phyloP scores from a whole-genome alignment of 64 coral and sea anemone species.

The Anthopleura sola region DNA sequence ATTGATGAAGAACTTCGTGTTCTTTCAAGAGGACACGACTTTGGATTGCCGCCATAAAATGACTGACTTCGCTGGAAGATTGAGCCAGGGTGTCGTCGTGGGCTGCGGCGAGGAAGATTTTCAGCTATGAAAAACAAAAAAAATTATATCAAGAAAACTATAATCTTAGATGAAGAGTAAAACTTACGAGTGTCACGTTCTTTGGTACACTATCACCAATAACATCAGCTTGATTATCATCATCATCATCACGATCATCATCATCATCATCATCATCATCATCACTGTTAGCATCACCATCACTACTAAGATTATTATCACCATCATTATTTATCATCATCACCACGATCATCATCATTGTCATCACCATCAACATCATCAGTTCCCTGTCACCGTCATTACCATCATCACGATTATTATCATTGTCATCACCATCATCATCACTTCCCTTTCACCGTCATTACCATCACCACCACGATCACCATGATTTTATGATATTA shows the following conservation, averaged over 20 bases:
- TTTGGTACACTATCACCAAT: neutral
- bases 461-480: neutral
- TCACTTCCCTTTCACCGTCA: too few species aligned
- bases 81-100: slow-evolving; percentile 35
- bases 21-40: slow-evolving; percentile 52
- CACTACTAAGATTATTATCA: too few species aligned
- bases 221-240: neutral
- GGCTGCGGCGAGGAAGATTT: slow-evolving; percentile 45
- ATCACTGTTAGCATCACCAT: neutral
- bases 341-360: too few species aligned
- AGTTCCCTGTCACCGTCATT: too few species aligned
- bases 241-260: neutral
- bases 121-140: slow-evolving; percentile 41
- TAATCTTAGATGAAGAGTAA: too few species aligned
- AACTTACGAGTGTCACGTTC: neutral
- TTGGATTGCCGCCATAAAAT: slow-evolving; percentile 69
- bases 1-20: slow-evolving; percentile 42
- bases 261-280: neutral
- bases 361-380: too few species aligned
- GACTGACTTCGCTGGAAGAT: slow-evolving; percentile 77
- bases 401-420: neutral
- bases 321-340: too few species aligned
- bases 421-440: too few species aligned
- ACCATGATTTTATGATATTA: neutral
- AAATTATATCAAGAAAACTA: neutral